A percentile compares a stretch with the other conserved stretches of the same genome.
These are phyloP conservation scores for Corynorhinus townsendii DNA, from an alignment of 2,113 vertebrate genomes.

Conservation along the genomic window DNA sequence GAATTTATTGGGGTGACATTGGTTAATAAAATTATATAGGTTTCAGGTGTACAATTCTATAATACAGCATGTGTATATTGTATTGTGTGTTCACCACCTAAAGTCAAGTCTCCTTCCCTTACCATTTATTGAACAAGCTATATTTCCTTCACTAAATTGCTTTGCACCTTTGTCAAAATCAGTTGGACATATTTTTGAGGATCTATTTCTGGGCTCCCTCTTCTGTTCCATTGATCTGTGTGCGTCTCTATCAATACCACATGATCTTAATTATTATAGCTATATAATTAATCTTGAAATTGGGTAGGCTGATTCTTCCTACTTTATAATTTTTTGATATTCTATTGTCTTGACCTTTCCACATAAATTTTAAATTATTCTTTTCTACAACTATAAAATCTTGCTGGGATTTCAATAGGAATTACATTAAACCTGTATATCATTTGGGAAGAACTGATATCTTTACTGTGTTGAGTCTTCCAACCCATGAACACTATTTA, in stretches of 20 bases:
- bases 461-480: neutral
- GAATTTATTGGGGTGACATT: neutral
- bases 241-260: neutral
- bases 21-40: neutral
- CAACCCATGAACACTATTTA: neutral
- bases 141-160: neutral
- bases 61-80: neutral
- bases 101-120: neutral
- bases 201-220: neutral
- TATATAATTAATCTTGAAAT: neutral
- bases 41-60: neutral
- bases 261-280: neutral
- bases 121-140: neutral
- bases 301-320: neutral
- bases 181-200: neutral
- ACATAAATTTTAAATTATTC: neutral
- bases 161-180: neutral
- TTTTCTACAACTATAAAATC: neutral
- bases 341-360: neutral
- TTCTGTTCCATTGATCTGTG: neutral
- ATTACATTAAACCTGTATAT: neutral
- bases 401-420: constrained; percentile 5
- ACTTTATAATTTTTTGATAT: neutral
- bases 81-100: neutral
- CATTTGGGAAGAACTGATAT: neutral